A percentile compares a stretch with the other conserved stretches of the same genome.
Conservation (phyloP, 2,888 invertebrate genomes). For the Drosophila engyochracea region DNA sequence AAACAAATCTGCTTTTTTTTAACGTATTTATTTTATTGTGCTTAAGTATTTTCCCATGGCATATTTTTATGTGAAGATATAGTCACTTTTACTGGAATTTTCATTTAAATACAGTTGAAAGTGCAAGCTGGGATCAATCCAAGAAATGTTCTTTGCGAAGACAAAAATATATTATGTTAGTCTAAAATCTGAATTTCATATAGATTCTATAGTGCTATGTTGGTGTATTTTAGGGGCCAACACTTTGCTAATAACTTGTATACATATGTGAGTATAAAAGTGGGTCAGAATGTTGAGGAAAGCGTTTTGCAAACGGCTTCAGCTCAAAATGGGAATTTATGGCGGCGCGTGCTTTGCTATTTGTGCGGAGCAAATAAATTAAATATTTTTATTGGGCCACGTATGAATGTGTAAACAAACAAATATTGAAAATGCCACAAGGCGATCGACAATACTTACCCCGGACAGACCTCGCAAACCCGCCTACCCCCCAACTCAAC, state of each 20-base stretch:
- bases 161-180: background rate
- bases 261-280: background rate
- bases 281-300: background rate
- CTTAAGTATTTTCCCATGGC: background rate
- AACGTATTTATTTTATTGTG: background rate
- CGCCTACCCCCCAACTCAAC: background rate
- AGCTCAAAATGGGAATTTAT: conserved; percentile 7
- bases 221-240: background rate
- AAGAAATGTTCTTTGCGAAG: background rate
- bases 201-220: background rate
- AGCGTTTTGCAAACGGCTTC: conserved; percentile 2
- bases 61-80: background rate
- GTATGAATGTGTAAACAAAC: conserved; percentile 49
- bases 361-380: conserved; percentile 40
- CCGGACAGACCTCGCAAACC: background rate
- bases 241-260: background rate
- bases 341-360: conserved; percentile 18
- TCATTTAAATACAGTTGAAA: background rate
- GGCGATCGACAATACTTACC: conserved; percentile 25
- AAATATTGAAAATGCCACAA: conserved; percentile 68
- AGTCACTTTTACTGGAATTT: background rate
- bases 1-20: background rate
- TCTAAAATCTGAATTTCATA: background rate
- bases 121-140: background rate
- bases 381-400: conserved; percentile 44